Base-by-base conservation (phyloP, 2,888 invertebrate genomes). In the Synergus gifuensis region DNA sequence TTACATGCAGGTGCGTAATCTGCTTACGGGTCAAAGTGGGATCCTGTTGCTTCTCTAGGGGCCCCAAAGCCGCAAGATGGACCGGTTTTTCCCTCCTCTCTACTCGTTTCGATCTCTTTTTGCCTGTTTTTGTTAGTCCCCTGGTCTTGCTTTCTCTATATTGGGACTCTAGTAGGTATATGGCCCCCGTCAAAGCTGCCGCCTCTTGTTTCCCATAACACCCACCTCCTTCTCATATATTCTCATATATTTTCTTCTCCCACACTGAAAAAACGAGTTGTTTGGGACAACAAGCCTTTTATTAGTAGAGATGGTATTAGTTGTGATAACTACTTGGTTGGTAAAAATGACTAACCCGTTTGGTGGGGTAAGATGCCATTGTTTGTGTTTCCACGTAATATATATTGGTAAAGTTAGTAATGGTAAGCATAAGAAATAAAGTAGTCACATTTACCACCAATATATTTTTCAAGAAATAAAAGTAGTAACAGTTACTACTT, bases 1-100 rank as follows among this genome's bases (percentile, higher is more conserved):
- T 80, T 76, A 83, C 79, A 79, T 80, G 85, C 87, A 87, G 88
- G 86, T 87, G 86, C 84, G 87, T 88, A 88, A 87, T 87, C 86
- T 86, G 85, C 87, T 87, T 88, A 87, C 85, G 79, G 83, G 81
- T 78, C 78, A 79, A 62, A 77, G 76, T 77, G 81, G 79, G 64
- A 76, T 78, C 78, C 79, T 79, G 54, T 54, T 73, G 73, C 58
- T 54, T 58, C 73, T 54, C 54, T 36, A 73, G 73, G 79, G 77
- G 79, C 73, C 49, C 76, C 58, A 78, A 81, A 81, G 79, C 80
- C 82, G 78, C 78, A 83, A 77, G 63, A 77, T 76, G 78, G 78
- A 83, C 84, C 83, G 79, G 80, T 83, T 79, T 82, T 81, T 83
- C 78, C 78, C 77, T 83, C 69, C 79, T 77, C 78, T 77, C 77